Evolutionary conservation across 2,888 invertebrate genomes (phyloP).

Genomic region (Agriotes lineatus): DNA sequence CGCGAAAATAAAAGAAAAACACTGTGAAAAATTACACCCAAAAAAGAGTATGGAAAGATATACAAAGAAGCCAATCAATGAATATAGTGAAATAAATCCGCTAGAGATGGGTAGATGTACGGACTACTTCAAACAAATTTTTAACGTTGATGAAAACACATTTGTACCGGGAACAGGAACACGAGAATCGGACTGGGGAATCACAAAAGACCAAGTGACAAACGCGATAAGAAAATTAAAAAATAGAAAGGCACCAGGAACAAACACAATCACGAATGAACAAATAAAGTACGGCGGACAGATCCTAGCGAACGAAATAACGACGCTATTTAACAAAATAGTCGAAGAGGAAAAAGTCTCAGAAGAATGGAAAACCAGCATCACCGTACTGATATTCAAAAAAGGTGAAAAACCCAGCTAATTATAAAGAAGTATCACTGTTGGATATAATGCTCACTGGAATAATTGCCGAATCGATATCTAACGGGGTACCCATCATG

Average conservation of each 20-base stretch:
- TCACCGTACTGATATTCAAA: not conserved
- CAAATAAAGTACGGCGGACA: not conserved
- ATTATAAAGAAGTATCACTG: not conserved
- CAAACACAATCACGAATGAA: not conserved
- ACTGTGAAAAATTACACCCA: no score
- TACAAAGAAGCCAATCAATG: not conserved
- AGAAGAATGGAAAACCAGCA: conserved; percentile 52
- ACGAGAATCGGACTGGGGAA: not conserved
- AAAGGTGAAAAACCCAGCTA: no score
- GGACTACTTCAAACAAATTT: not conserved
- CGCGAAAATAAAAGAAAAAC: not conserved
- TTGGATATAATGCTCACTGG: not conserved
- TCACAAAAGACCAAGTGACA: not conserved
- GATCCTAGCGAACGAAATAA: conserved; percentile 6
- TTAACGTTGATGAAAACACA: not conserved
- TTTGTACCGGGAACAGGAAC: not conserved
- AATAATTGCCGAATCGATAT: not conserved
- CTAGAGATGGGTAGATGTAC: not conserved
- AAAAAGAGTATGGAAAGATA: not conserved
- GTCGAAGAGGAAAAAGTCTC: not conserved
- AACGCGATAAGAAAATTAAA: not conserved
- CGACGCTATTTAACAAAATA: not conserved
- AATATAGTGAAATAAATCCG: no score
- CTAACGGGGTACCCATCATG: not conserved
- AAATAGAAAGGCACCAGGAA: not conserved